phyloP scores from a whole-genome alignment of 2,797 vertebrate species.

The Pelobates cultripes region DNA sequence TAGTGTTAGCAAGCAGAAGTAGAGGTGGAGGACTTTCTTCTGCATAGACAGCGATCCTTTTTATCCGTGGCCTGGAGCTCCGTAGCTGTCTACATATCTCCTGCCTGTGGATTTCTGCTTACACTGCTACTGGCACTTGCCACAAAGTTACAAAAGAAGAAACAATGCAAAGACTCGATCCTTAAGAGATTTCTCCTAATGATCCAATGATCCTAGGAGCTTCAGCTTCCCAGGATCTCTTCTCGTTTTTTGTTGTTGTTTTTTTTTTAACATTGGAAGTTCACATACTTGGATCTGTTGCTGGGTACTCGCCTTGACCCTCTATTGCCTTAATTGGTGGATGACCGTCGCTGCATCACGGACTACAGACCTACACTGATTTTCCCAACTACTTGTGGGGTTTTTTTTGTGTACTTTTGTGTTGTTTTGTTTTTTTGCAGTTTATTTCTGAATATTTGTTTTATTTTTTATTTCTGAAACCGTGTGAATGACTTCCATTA shows the following conservation, averaged over 20 bases:
- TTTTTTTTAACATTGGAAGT: constrained; percentile 8
- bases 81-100: constrained; percentile 20
- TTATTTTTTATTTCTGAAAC: constrained; percentile 20
- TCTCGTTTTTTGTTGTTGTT: constrained; percentile 5
- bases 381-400: constrained; percentile 16
- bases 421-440: constrained; percentile 16
- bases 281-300: constrained; percentile 30
- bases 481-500: constrained; percentile 32
- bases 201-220: constrained; percentile 28
- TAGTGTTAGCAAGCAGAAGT: constrained; percentile 40
- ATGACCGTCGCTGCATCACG: constrained; percentile 15
- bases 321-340: constrained; percentile 41
- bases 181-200: constrained; percentile 27
- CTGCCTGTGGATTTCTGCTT: constrained; percentile 45
- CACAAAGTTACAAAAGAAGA: constrained; percentile 30
- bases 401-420: not conserved
- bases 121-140: constrained; percentile 37
- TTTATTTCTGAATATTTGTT: constrained; percentile 21
- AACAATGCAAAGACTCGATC: constrained; percentile 48
- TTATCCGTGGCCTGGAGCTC: constrained; percentile 6
- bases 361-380: constrained; percentile 26
- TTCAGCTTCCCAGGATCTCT: constrained; percentile 21
- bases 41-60: constrained; percentile 29
- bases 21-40: not conserved
- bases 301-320: constrained; percentile 17